A percentile compares a stretch with the other conserved stretches of the same genome.
Conservation (phyloP, 2,888 invertebrate genomes). For the Xanthorhoe spadicearia region DNA sequence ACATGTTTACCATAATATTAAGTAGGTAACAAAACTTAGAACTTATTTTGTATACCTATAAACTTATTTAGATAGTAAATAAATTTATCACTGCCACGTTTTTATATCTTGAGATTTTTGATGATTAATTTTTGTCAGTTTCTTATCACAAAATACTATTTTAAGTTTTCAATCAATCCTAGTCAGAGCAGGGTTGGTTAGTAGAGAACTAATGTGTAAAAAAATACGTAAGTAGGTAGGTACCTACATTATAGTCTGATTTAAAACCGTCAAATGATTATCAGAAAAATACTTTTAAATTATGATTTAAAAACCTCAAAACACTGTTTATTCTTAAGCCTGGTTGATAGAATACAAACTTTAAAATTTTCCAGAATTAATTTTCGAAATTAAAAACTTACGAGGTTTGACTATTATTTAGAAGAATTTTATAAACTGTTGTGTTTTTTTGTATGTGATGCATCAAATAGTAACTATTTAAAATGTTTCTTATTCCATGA, state of each 20-base stretch:
- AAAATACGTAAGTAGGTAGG: not conserved
- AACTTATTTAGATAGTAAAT: conserved; percentile 46
- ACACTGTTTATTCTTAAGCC: too few species aligned
- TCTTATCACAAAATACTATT: conserved; percentile 46
- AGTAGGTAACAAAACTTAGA: conserved; percentile 34
- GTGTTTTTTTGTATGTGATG: too few species aligned
- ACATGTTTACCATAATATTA: conserved; percentile 54
- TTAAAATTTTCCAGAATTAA: too few species aligned
- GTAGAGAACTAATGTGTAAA: conserved; percentile 29
- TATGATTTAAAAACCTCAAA: too few species aligned
- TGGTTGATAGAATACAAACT: too few species aligned
- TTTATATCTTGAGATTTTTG: conserved; percentile 57
- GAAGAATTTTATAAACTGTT: not conserved
- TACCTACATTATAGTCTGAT: not conserved
- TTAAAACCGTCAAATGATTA: not conserved
- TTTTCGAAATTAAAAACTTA: not conserved
- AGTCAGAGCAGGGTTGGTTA: conserved; percentile 81
- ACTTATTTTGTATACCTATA: conserved; percentile 1
- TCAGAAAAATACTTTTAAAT: too few species aligned
- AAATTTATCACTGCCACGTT: conserved; percentile 77
- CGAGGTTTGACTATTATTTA: not conserved
- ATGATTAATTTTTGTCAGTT: not conserved
- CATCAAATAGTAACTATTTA: not conserved
- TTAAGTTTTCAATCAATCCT: conserved; percentile 75
- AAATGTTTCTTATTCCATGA: not conserved